These are phyloP conservation scores for Lamellibrachia satsuma DNA, from an alignment of 2,888 invertebrate species.

Conservation along the genomic window DNA sequence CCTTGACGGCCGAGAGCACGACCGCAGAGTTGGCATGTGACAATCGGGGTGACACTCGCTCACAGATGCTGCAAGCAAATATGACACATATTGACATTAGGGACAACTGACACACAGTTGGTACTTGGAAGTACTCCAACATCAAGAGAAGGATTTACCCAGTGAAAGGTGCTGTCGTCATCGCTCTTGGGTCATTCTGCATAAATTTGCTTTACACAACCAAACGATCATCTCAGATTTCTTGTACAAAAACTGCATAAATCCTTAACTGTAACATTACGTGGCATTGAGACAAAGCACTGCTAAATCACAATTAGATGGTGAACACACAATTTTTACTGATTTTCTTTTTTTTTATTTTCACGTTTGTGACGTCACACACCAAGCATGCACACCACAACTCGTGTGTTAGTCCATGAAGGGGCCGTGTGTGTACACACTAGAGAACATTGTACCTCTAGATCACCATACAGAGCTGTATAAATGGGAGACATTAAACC, in stretches of 20 bases:
- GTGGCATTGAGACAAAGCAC: too few relatives aligned
- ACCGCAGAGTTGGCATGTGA: conserved; percentile 99
- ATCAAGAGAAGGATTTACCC: not conserved
- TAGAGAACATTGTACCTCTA: too few relatives aligned
- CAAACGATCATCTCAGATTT: not conserved
- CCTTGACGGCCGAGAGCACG: conserved; percentile 97
- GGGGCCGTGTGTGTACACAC: too few relatives aligned
- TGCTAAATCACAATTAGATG: too few relatives aligned
- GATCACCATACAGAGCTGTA: not conserved
- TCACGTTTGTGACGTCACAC: too few relatives aligned
- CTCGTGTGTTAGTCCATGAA: too few relatives aligned
- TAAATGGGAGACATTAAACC: not conserved
- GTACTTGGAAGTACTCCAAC: too few relatives aligned
- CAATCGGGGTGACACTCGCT: conserved; percentile 66
- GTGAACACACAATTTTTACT: too few relatives aligned
- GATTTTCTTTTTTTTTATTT: too few relatives aligned
- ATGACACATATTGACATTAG: not conserved
- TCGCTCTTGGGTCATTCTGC: not conserved
- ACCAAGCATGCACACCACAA: too few relatives aligned
- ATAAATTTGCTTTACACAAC: not conserved
- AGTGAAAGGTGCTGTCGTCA: not conserved
- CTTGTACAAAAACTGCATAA: not conserved
- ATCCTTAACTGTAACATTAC: not conserved
- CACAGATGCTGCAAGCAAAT: conserved; percentile 44
- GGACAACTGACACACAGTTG: too few relatives aligned